A percentile compares a stretch with the other conserved stretches of the same genome.
These are phyloP conservation scores for Pristionchus japonicus DNA, from an alignment of 2,888 invertebrate species.

Conservation along the genomic window DNA sequence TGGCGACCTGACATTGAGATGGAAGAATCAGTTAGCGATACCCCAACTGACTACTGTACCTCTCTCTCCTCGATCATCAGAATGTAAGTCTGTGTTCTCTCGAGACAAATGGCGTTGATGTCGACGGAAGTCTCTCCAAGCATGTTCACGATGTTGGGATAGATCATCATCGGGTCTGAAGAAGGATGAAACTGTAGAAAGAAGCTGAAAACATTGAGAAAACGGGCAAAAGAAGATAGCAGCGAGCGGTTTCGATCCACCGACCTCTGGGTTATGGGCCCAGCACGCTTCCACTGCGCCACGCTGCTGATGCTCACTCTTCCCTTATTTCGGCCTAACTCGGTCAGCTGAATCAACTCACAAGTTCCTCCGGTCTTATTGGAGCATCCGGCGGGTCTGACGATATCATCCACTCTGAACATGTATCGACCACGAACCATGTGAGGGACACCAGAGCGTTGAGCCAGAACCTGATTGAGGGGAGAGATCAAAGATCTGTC, in stretches of 20 bases:
- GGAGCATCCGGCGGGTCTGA: constrained; percentile 89
- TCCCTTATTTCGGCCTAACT: background rate
- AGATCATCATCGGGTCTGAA: constrained; percentile 74
- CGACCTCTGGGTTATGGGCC: constrained; percentile 92
- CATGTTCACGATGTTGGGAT: constrained; percentile 95
- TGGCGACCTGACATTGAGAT: constrained; percentile 58
- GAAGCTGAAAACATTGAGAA: background rate
- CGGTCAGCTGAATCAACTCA: constrained; percentile 49
- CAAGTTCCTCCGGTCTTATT: constrained; percentile 75
- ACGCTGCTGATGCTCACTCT: constrained; percentile 54
- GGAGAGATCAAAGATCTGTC: constrained; percentile 45
- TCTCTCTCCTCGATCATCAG: constrained; percentile 74
- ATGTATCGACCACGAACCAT: constrained; percentile 85
- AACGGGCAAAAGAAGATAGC: constrained; percentile 50
- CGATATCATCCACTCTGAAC: constrained; percentile 94
- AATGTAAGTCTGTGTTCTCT: constrained; percentile 76
- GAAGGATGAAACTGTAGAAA: background rate
- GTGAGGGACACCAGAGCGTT: constrained; percentile 74
- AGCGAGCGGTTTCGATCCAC: constrained; percentile 78
- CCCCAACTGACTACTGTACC: constrained; percentile 47
- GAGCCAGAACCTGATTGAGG: constrained; percentile 59
- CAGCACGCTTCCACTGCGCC: constrained; percentile 81
- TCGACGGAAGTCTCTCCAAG: constrained; percentile 95
- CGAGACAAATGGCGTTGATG: constrained; percentile 95
- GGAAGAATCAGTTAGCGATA: background rate